Conservation (phyloP, 2,113 vertebrate species). For the Gymnocephalus cernua region DNA sequence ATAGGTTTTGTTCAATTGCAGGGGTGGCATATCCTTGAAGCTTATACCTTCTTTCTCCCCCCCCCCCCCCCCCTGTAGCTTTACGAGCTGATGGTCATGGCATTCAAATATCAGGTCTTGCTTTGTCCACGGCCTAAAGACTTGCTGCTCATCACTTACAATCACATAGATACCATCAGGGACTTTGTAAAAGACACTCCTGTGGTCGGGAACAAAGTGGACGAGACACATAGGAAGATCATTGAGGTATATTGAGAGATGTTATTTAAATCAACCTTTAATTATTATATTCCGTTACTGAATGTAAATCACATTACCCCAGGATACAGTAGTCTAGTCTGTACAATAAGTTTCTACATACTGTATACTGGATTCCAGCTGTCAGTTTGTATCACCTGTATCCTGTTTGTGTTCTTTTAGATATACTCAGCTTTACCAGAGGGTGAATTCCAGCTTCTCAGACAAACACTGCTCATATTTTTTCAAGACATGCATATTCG, state of each 20-base stretch:
- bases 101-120: conserved; percentile 94
- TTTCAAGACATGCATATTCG: conserved; percentile 94
- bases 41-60: neutral
- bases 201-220: conserved; percentile 88
- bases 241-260: conserved; percentile 83
- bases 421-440: conserved; percentile 83
- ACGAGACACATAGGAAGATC: conserved; percentile 89
- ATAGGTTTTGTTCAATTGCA: neutral
- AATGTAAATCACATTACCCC: neutral
- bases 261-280: neutral
- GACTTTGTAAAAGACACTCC: conserved; percentile 88
- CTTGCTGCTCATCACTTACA: conserved; percentile 92
- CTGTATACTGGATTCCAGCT: neutral
- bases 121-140: conserved; percentile 93
- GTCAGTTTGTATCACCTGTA: neutral
- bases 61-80: conserved; percentile 84
- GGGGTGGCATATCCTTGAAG: neutral
- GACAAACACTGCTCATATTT: conserved; percentile 93
- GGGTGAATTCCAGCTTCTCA: conserved; percentile 94
- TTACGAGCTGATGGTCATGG: conserved; percentile 96
- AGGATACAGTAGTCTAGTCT: neutral
- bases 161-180: conserved; percentile 92
- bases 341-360: neutral
- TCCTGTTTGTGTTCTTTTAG: conserved; percentile 70
- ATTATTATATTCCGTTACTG: neutral